Conservation (phyloP, 1,140 invertebrate genomes). For the Himalopsyche phryganea region DNA sequence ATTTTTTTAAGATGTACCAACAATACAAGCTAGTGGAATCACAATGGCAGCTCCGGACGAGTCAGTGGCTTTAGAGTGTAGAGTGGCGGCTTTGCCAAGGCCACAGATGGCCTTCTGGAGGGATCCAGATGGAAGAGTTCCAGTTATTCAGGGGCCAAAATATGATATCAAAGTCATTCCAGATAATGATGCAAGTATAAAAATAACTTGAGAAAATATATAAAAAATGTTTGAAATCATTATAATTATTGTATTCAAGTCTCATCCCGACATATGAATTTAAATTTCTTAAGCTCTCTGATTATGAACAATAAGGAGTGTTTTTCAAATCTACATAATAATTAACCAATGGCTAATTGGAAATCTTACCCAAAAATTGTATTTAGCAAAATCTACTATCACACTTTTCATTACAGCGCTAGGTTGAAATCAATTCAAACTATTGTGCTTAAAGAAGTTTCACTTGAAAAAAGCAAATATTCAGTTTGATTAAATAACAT, state of each 20-base stretch:
- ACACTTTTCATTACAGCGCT: no score
- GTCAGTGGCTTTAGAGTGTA: slow-evolving; percentile 68
- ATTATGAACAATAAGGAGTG: no score
- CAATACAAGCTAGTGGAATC: slow-evolving; percentile 68
- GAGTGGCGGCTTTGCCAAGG: slow-evolving; percentile 72
- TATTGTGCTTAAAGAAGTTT: no score
- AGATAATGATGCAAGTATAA: slow-evolving; percentile 51
- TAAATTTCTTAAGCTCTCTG: no score
- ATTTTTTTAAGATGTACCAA: slow-evolving; percentile 60
- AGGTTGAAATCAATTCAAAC: no score
- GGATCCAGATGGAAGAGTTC: slow-evolving; percentile 63
- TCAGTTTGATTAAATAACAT: no score
- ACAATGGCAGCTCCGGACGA: slow-evolving; percentile 70
- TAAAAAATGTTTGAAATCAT: background rate
- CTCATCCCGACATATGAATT: no score
- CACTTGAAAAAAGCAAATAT: no score
- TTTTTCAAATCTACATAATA: no score
- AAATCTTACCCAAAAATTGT: no score
- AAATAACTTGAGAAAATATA: background rate
- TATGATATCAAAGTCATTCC: slow-evolving; percentile 59
- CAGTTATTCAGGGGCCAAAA: slow-evolving; percentile 71
- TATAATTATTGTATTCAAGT: background rate
- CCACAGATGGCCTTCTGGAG: slow-evolving; percentile 77
- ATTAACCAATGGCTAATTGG: no score
- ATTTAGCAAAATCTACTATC: no score